phyloP scores from a whole-genome alignment of 2,888 invertebrate species.

The Eledona agricola region DNA sequence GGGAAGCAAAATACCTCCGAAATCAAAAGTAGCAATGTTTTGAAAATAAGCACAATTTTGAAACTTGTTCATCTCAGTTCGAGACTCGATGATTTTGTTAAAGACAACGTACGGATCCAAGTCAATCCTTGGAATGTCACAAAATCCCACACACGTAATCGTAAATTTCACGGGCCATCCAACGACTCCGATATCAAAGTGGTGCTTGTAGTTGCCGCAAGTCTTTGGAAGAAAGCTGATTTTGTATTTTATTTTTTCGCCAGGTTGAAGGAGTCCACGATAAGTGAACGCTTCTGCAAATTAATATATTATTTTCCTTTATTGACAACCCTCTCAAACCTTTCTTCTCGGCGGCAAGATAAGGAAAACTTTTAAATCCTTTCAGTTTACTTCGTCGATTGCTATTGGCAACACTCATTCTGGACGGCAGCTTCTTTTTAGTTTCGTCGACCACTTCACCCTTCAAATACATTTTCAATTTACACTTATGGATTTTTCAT shows the following conservation, averaged over 20 bases:
- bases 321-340: too few species aligned
- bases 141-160: conserved; percentile 50
- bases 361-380: neutral
- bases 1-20: conserved; percentile 52
- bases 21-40: conserved; percentile 52
- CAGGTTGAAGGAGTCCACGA: conserved; percentile 42
- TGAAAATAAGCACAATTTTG: conserved; percentile 49
- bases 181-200: conserved; percentile 51
- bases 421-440: too few species aligned
- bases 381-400: too few species aligned
- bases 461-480: neutral
- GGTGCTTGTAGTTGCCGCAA: conserved; percentile 49
- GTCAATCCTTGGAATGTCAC: conserved; percentile 56
- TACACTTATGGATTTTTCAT: neutral
- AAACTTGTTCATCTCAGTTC: conserved; percentile 43
- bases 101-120: conserved; percentile 52
- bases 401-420: too few species aligned
- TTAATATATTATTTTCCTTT: too few species aligned
- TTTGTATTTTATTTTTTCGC: conserved; percentile 43
- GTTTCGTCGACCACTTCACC: conserved; percentile 1
- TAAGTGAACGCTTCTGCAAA: conserved; percentile 26
- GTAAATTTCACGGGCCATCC: conserved; percentile 46
- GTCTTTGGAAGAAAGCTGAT: conserved; percentile 51
- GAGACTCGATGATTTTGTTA: conserved; percentile 43
- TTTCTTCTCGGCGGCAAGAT: neutral